phyloP scores from a whole-genome alignment of 2,797 vertebrate genomes.

The Ctenopoma multispine region DNA sequence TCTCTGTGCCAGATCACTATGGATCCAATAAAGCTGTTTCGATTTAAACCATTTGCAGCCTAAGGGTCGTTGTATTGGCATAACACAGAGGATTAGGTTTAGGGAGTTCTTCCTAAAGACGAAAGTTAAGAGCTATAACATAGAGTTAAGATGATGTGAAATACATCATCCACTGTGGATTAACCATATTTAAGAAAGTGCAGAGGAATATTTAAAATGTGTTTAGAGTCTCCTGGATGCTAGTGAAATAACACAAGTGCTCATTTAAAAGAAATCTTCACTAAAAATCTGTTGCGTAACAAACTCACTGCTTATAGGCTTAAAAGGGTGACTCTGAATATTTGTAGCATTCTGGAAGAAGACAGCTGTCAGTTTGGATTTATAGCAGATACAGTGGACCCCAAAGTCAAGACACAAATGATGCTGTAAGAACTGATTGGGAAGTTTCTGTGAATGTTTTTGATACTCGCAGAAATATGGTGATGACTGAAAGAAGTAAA shows the following conservation, averaged over 20 bases:
- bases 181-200: conserved; percentile 25
- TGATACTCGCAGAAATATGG: neutral
- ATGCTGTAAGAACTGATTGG: conserved; percentile 1
- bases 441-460: conserved; percentile 1
- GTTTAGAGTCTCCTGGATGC: conserved; percentile 13
- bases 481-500: neutral
- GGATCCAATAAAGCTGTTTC: conserved; percentile 82
- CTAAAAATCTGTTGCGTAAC: conserved; percentile 1
- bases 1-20: conserved; percentile 72
- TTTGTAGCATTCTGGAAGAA: conserved; percentile 15
- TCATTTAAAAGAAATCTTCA: conserved; percentile 31
- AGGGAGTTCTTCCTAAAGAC: conserved; percentile 11
- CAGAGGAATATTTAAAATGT: conserved; percentile 24
- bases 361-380: conserved; percentile 29
- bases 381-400: conserved; percentile 31
- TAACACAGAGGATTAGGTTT: conserved; percentile 31
- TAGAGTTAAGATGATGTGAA: conserved; percentile 5
- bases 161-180: conserved; percentile 6
- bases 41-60: conserved; percentile 70
- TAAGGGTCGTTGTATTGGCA: conserved; percentile 75
- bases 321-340: conserved; percentile 13
- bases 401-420: neutral
- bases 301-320: neutral
- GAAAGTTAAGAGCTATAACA: conserved; percentile 7
- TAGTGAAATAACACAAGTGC: conserved; percentile 5